Base-by-base conservation (phyloP, 2,113 vertebrate genomes). In the Otis tarda region DNA sequence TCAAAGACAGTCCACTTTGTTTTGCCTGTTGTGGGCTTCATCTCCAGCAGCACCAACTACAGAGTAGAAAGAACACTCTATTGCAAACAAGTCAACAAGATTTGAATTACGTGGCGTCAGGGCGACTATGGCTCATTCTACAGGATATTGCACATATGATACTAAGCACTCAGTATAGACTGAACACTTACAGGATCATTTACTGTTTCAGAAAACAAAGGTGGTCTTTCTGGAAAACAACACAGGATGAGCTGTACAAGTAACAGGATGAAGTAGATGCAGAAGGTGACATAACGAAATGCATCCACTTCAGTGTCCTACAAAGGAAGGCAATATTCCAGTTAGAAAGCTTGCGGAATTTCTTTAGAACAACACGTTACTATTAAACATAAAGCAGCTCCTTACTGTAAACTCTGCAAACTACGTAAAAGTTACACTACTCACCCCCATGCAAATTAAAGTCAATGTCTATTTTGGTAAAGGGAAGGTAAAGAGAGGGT, bases 201-300 rank as follows among this genome's bases (percentile, higher is more conserved):
- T 41, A 99, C 69, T 37, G 97, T 98, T 93, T 98, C 98, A 7
- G 99, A 99, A 98, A 99, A 99, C 75, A 99, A 97, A 3, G 99
- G 99, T 2, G 97, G 97, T 49, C 93, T 97, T 96, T 99, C 99
- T 1, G 98, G 98, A 55, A 99, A 97, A 81, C 98, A 98, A 96
- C 98, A 98, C 64, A 99, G 92, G 81, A 99, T n/a, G 5, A 99
- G 96, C 83, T 99, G 97, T 3, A 98, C 71, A 47, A 99, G 91
- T 91, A 99, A 97, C 37, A 99, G 96, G 60, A 93, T 7, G 13
- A 98, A 99, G 98, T 99, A 99, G 50, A 97, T 67, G 91, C 98
- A 99, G 98, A 99, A 99, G 20, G 99, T 99, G 83, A 74, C 85
- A 23, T 98, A 98, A 19, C 98, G 98, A 95, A 99, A 99, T 18